A percentile compares a stretch with the other conserved stretches of the same genome.
Evolutionary conservation across 2,113 vertebrate genomes (phyloP).

Genomic region (Amphiprion ocellaris): DNA sequence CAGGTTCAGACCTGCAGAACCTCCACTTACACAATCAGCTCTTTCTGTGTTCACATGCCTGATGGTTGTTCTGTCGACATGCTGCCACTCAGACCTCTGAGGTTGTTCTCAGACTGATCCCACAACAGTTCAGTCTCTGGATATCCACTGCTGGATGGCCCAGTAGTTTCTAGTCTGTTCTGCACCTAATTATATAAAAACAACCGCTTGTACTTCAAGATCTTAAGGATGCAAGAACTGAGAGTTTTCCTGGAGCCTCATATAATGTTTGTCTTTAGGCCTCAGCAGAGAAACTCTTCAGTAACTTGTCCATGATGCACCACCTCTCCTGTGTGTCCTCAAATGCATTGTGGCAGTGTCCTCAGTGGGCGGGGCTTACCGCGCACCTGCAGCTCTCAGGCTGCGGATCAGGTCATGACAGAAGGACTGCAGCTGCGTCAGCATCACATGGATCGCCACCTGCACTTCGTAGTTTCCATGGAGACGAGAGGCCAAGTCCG

Average conservation of each 20-base stretch:
- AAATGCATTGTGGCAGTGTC: fast-evolving
- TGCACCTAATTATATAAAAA: too few species aligned
- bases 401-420: conserved; percentile 75
- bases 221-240: too few species aligned
- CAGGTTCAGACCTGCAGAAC: conserved; percentile 28
- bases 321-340: background rate
- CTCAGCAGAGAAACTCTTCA: too few species aligned
- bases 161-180: too few species aligned
- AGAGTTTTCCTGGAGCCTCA: too few species aligned
- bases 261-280: background rate
- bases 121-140: too few species aligned
- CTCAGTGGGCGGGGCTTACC: background rate
- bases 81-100: background rate
- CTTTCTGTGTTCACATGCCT: conserved; percentile 22
- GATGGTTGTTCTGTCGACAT: background rate
- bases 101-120: too few species aligned
- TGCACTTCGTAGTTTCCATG: conserved; percentile 64
- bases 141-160: too few species aligned
- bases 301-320: background rate
- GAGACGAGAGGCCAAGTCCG: conserved; percentile 52
- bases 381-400: conserved; percentile 55
- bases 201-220: too few species aligned
- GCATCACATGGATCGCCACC: conserved; percentile 70
- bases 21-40: too few species aligned
- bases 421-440: conserved; percentile 77